These are phyloP conservation scores for Stratiomys singularior DNA, from an alignment of 2,888 invertebrate genomes.

Conservation along the genomic window DNA sequence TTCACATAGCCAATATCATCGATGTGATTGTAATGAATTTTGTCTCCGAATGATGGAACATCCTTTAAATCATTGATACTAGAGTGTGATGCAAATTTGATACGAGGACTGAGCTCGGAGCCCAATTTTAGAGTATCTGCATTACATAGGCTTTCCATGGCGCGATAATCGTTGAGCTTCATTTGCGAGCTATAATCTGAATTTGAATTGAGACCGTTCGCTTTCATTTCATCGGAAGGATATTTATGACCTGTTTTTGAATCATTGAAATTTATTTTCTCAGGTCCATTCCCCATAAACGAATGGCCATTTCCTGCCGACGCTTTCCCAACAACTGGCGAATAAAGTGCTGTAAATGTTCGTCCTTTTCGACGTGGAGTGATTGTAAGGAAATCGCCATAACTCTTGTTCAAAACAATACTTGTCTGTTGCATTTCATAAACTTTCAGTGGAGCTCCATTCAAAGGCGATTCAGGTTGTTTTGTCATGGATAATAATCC, in stretches of 20 bases:
- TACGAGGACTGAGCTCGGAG: slow-evolving; percentile 55
- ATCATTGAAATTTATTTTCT: not conserved
- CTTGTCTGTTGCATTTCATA: slow-evolving; percentile 50
- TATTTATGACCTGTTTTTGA: no score
- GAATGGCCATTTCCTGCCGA: not conserved
- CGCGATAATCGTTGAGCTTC: slow-evolving; percentile 58
- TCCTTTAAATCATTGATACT: slow-evolving; percentile 41
- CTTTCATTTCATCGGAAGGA: no score
- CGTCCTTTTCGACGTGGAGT: slow-evolving; percentile 59
- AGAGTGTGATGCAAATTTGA: slow-evolving; percentile 28
- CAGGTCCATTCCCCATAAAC: not conserved
- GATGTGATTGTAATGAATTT: slow-evolving; percentile 37
- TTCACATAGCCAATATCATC: slow-evolving; percentile 46
- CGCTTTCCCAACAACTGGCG: slow-evolving; percentile 30
- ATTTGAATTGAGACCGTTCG: not conserved
- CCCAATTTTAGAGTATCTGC: slow-evolving; percentile 61
- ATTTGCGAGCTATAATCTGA: slow-evolving; percentile 49
- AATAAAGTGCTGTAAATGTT: slow-evolving; percentile 50
- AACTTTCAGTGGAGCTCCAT: slow-evolving; percentile 47
- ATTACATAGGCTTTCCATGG: slow-evolving; percentile 60
- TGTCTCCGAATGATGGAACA: slow-evolving; percentile 56
- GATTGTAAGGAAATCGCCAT: slow-evolving; percentile 61
- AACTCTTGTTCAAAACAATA: slow-evolving; percentile 59
- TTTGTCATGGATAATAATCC: slow-evolving; percentile 4
- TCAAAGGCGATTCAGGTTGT: slow-evolving; percentile 13